phyloP scores from a whole-genome alignment of 2,888 invertebrate genomes.

The Ctena decussata region DNA sequence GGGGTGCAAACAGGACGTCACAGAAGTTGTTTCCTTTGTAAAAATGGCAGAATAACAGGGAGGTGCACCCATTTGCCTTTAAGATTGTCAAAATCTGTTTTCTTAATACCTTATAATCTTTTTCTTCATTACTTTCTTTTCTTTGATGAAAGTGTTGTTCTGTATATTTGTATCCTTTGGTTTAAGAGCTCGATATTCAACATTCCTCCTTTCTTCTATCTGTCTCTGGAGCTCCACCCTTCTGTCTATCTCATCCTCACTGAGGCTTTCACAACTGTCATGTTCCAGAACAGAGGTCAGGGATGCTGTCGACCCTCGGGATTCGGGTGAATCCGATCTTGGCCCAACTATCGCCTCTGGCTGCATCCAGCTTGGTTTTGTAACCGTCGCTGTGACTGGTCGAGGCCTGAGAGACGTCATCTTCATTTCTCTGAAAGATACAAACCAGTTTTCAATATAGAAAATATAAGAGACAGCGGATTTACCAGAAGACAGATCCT shows the following conservation, averaged over 20 bases:
- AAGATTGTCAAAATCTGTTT: too few relatives aligned
- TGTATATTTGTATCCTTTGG: slow-evolving; percentile 38
- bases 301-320: slow-evolving; percentile 83
- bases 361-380: slow-evolving; percentile 82
- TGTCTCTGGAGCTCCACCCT: not conserved
- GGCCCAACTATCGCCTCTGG: slow-evolving; percentile 72
- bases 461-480: too few relatives aligned
- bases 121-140: slow-evolving; percentile 52
- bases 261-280: slow-evolving; percentile 81
- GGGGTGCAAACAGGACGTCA: too few relatives aligned
- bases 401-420: slow-evolving; percentile 76
- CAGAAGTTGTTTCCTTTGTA: too few relatives aligned
- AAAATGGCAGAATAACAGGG: too few relatives aligned
- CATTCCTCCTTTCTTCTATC: slow-evolving; percentile 16
- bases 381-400: slow-evolving; percentile 85
- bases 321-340: slow-evolving; percentile 77
- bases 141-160: slow-evolving; percentile 46
- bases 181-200: slow-evolving; percentile 39
- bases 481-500: too few relatives aligned
- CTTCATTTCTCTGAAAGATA: slow-evolving; percentile 26
- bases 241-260: slow-evolving; percentile 68
- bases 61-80: too few relatives aligned
- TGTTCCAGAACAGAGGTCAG: slow-evolving; percentile 84
- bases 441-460: too few relatives aligned
- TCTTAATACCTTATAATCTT: slow-evolving; percentile 59